Conservation (phyloP, 2,113 vertebrate genomes). For the Thomomys bottae region DNA sequence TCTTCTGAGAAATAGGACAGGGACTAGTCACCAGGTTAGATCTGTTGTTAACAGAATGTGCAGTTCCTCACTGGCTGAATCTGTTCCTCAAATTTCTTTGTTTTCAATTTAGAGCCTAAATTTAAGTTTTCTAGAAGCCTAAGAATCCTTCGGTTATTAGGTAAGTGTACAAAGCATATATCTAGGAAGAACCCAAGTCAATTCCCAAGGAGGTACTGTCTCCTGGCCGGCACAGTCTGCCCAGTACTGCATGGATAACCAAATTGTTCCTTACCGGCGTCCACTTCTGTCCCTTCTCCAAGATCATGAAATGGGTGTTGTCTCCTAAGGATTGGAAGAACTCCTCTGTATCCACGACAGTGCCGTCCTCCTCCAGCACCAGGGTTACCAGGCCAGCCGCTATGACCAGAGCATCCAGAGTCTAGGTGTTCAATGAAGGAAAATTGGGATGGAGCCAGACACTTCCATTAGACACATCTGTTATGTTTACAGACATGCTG, state of each 20-base stretch:
- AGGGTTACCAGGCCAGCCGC: conserved; percentile 85
- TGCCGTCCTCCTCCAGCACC: conserved; percentile 94
- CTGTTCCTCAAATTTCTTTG: background rate
- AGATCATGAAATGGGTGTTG: conserved; percentile 89
- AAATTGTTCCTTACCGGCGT: conserved; percentile 82
- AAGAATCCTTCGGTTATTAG: background rate
- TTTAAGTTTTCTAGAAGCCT: background rate
- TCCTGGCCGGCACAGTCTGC: background rate
- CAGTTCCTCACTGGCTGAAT: background rate
- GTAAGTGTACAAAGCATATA: background rate
- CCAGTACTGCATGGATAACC: accelerated
- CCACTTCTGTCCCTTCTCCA: conserved; percentile 90
- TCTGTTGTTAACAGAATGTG: background rate
- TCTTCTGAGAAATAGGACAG: background rate
- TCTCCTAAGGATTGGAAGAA: conserved; percentile 89
- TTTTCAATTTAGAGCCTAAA: background rate
- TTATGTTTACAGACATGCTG: background rate
- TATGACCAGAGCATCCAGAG: conserved; percentile 86
- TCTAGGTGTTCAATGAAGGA: conserved; percentile 78
- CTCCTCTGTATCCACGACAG: conserved; percentile 90
- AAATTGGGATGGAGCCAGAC: background rate
- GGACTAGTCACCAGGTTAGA: background rate
- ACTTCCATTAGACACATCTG: background rate
- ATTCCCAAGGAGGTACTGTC: accelerated
- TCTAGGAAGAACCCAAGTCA: background rate